These are phyloP conservation scores for Genyomyrus donnyi DNA, from an alignment of 2,113 vertebrate genomes.

Conservation along the genomic window DNA sequence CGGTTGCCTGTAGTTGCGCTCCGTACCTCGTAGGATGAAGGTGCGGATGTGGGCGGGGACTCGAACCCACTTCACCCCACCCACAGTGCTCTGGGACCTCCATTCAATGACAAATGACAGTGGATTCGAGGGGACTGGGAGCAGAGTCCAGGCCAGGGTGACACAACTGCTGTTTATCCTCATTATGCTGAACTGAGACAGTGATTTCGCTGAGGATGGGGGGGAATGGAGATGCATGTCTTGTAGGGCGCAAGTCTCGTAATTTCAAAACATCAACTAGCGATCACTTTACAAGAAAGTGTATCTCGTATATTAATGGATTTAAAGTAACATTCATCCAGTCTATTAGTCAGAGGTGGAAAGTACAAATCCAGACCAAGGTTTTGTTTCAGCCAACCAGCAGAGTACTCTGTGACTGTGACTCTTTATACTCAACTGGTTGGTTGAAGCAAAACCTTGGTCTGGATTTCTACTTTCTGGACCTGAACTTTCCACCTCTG, in stretches of 20 bases:
- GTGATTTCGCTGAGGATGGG: conserved; percentile 52
- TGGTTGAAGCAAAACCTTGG: too few relatives aligned
- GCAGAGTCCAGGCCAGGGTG: conserved; percentile 68
- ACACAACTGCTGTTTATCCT: conserved; percentile 75
- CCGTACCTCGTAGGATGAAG: conserved; percentile 54
- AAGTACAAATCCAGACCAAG: too few relatives aligned
- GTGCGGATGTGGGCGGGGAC: conserved; percentile 54
- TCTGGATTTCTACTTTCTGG: too few relatives aligned
- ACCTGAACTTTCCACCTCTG: too few relatives aligned
- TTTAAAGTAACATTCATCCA: conserved; percentile 15
- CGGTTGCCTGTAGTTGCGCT: background rate
- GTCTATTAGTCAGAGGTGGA: conserved; percentile 13
- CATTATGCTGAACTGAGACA: conserved; percentile 60
- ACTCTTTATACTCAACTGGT: too few relatives aligned
- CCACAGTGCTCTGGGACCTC: conserved; percentile 54
- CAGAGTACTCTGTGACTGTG: too few relatives aligned
- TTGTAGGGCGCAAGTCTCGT: background rate
- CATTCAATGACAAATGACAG: conserved; percentile 78
- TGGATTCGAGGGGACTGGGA: conserved; percentile 42
- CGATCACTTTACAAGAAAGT: background rate
- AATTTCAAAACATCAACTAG: background rate
- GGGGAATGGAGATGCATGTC: background rate
- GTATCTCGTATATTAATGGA: background rate
- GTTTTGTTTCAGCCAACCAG: too few relatives aligned
- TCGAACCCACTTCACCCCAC: conserved; percentile 65